Evolutionary conservation across 2,113 vertebrate species (phyloP), one percentile per base, ranked within the genome.

Genomic region (Ammodytes dubius): DNA sequence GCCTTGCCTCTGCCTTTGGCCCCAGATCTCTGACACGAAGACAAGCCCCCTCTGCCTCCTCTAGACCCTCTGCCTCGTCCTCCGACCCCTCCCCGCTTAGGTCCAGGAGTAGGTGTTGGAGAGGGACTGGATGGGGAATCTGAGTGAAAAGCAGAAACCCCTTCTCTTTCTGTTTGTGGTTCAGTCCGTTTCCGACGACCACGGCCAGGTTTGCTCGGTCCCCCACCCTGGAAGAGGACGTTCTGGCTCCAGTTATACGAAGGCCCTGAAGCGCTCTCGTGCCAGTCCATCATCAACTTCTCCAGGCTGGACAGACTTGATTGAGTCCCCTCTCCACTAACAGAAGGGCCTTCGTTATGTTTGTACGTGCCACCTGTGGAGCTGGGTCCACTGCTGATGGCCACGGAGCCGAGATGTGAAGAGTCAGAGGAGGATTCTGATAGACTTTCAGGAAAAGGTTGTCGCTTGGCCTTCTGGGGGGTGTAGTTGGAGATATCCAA

Each of bases 281-380:
- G 98, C 98, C 98, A 99, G 86, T 99, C 98, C 96, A 99, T 97
- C 98, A 99, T 99, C 83, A 99, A 88, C 80, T 99, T 99, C 94
- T 99, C 98, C 89, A 99, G 94, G 89, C 98, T 99, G 72, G 98
- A 99, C 73, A 99, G 94, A 87, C 98, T 99, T 11, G 98, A 99
- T 86, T 97, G 97, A 53, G 96, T 96, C 74, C 98, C 97, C 0
- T 92, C 91, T 93, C 96, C 91, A 94, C 96, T 0, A 88, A 95
- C 69, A 71, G 92, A n/a, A 37, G 67, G 58, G 1, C 95, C 93
- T 87, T 98, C 98, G 88, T 94, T 96, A 0, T 96, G 96, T 74
- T 96, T 95, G 83, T 96, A 98, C 0, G 90, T 56, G 7, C 93
- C 94, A 49, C 90, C 87, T 39, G 90, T 64, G 57, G 91, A 82